phyloP scores from a whole-genome alignment of 2,888 invertebrate genomes.

The Apodemia zela region DNA sequence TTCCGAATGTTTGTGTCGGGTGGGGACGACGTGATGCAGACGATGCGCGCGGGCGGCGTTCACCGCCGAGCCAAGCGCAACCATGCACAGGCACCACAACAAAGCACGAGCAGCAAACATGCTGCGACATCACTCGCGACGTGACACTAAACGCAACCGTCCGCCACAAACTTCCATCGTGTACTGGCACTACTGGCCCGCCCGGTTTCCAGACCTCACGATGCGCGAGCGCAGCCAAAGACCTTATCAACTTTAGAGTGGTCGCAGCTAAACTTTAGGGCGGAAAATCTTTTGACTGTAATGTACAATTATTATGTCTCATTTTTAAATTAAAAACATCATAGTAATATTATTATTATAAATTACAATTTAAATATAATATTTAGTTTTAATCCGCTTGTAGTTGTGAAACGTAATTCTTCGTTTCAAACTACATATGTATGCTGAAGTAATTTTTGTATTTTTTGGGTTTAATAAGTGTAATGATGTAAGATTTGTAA shows the following conservation, averaged over 20 bases:
- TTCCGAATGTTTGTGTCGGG: constrained; percentile 43
- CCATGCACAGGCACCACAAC: constrained; percentile 66
- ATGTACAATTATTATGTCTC: no score
- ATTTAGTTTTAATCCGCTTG: no score
- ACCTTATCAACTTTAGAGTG: constrained; percentile 38
- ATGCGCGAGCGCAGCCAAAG: constrained; percentile 65
- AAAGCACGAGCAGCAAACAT: constrained; percentile 67
- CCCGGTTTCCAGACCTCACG: constrained; percentile 50
- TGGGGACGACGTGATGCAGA: constrained; percentile 52
- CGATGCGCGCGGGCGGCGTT: constrained; percentile 53
- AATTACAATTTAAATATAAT: no score
- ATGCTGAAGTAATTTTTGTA: no score
- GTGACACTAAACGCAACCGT: constrained; percentile 57
- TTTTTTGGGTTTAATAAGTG: no score
- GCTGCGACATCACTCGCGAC: constrained; percentile 74
- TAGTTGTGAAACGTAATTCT: no score
- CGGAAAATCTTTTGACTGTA: constrained; percentile 15
- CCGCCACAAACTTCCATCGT: constrained; percentile 67
- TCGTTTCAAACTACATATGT: no score
- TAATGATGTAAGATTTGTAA: no score
- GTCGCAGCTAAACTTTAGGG: constrained; percentile 21
- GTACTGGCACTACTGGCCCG: constrained; percentile 51
- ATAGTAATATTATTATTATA: no score
- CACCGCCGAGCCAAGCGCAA: constrained; percentile 47
- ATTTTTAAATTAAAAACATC: neutral